phyloP scores from a whole-genome alignment of 2,888 invertebrate species.

The Seladonia tumulorum region DNA sequence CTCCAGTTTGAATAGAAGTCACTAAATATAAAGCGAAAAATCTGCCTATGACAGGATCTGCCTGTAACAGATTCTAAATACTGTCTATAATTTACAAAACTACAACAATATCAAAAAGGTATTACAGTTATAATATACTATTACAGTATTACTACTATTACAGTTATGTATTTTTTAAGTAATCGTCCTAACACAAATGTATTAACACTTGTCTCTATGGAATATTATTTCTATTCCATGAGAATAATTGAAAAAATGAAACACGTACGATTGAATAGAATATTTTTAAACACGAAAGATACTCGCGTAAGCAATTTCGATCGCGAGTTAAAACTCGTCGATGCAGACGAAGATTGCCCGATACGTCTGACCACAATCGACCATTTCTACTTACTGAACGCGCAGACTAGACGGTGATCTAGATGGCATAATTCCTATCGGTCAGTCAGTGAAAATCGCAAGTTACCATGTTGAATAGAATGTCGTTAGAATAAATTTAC shows the following conservation, averaged over 20 bases:
- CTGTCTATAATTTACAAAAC: neutral
- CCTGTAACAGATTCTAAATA: neutral
- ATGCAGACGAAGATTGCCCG: neutral
- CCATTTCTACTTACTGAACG: neutral
- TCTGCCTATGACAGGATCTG: neutral
- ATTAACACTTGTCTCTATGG: neutral
- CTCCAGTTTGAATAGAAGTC: neutral
- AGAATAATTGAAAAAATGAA: neutral
- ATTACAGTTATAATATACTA: neutral
- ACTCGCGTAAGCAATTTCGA: too few relatives aligned
- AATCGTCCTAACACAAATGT: neutral
- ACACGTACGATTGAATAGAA: neutral
- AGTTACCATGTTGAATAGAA: neutral
- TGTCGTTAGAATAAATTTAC: neutral
- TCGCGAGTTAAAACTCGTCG: neutral
- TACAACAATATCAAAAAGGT: neutral
- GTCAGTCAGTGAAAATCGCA: neutral
- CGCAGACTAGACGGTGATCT: neutral
- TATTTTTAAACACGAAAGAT: neutral
- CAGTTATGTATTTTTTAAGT: too few relatives aligned
- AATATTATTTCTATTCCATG: neutral
- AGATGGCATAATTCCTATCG: neutral
- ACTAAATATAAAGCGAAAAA: neutral
- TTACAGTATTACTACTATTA: too few relatives aligned
- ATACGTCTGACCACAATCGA: neutral